Base-by-base conservation (phyloP, 2,888 invertebrate species). In the Noctua comes region DNA sequence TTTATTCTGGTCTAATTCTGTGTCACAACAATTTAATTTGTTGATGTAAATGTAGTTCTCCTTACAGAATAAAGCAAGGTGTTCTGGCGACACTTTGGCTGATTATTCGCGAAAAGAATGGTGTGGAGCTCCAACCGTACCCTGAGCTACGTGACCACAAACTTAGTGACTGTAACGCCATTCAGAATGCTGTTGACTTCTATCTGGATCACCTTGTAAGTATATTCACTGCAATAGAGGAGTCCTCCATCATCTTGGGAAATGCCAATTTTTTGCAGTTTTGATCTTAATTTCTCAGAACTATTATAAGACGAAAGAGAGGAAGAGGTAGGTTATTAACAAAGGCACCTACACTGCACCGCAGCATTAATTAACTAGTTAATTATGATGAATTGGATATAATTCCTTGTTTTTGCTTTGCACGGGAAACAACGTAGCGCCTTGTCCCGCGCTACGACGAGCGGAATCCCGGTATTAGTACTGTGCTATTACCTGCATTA, bases 151-250 rank as follows among this genome's bases (percentile, higher is more conserved):
- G 97, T 5, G 94, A 97, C 76, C 98, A 98, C 90, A 97, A 97
- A 88, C 97, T 97, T 86, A 97, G 97, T 77, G 97, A 97, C 93
- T 98, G 97, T 90, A 95, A 97, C 54, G 97, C 97, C 0, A 93
- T 98, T 31, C 98, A 98, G 89, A 98, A 97, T 75, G 98, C 97
- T 2, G 97, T 98, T 0, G 98, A 98, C 90, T 93, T 98, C 73
- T 97, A 91, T 92, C 97, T 95, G 46, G 95, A 95, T 80, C 91
- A 93, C 83, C 90, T 95, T 78, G 95, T 95, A 84, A 93, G 65
- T 65, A 65, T 66, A n/a, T 66, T n/a, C 40, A 43, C n/a, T 40
- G n/a, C 43, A 66, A n/a, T 27, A 7, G 8, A 16, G 11, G 11
- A 11, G 18, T n/a, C 10, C 1, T 27, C 10, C 7, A 21, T n/a